phyloP scores from a whole-genome alignment of 2,797 vertebrate genomes.

The Myotis findleyi region DNA sequence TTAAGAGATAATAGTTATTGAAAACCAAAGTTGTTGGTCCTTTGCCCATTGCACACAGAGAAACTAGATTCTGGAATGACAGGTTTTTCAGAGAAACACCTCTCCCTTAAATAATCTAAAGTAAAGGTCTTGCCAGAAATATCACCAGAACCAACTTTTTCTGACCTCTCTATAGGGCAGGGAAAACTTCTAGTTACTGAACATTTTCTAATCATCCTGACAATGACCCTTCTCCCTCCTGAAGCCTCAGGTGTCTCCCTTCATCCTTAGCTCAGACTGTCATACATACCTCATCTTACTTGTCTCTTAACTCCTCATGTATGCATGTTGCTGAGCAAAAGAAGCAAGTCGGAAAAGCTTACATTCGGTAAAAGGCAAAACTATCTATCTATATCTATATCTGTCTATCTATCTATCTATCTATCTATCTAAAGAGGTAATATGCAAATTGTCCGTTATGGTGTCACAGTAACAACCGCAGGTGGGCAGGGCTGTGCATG shows the following conservation, averaged over 20 bases:
- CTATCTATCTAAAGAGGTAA: too few relatives aligned
- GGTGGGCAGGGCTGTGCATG: too few relatives aligned
- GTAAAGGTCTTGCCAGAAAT: neutral
- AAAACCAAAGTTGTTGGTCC: neutral
- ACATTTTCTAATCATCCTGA: neutral
- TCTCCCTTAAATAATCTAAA: neutral
- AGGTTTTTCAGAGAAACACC: neutral
- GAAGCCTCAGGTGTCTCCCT: neutral
- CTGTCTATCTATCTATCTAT: too few relatives aligned
- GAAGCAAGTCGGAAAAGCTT: neutral
- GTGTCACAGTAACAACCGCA: too few relatives aligned
- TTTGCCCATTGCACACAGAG: accelerated
- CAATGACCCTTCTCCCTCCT: neutral
- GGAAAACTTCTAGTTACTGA: neutral
- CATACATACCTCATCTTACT: neutral
- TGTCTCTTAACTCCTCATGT: neutral
- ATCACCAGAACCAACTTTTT: neutral
- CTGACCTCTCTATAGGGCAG: neutral
- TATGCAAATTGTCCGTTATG: too few relatives aligned
- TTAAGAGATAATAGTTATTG: neutral
- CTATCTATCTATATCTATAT: neutral
- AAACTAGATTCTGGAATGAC: neutral
- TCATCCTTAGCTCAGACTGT: neutral
- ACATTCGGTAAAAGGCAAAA: neutral
- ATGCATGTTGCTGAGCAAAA: neutral